Base-by-base conservation (phyloP, 2,888 invertebrate genomes). In the Synanthedon tipuliformis region DNA sequence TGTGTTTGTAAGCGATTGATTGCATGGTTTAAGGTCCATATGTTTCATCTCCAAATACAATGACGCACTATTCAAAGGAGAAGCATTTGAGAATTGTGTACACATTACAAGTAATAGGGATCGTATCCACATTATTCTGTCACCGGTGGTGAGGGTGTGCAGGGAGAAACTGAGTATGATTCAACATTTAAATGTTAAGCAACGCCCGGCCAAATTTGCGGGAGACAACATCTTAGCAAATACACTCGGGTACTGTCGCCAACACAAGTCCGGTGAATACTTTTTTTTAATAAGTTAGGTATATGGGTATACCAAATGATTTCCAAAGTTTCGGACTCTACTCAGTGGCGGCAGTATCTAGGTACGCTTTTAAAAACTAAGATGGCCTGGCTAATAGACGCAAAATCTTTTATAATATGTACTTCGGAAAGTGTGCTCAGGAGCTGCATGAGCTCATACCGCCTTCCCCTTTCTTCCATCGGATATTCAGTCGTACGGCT, bases 181-280 rank as follows among this genome's bases (percentile, higher is more conserved):
- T 77, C 78, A 75, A 78, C 78, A 84, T 84, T 85, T 84, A 84
- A 83, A 81, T 82, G 81, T 75, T 81, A 81, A 81, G 79, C 80
- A 81, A 75, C 81, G 75, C 73, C 71, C 67, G 69, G 64, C 70
- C 75, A 73, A 81, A 81, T 83, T 80, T 78, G 78, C 71, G 79
- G 81, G 73, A 68, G 73, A 74, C 73, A 73, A 72, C 78, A 75
- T 82, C 83, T 85, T 81, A 69, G 70, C 61, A 61, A 62, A 62
- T 59, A 63, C 61, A 65, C 59, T 57, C 45, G 52, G 54, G 75
- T 75, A 81, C 75, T 59, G 56, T 56, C 59, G 59, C 49, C 1
- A 16, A 16, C 49, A 49, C 49, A 13, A 16, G 49, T 18, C 4
- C 13, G 45, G 12, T 13, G 45, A 45, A 45, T 11, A 12, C 4